Percentiles rank a stretch among this genome's conserved stretches.
Conservation (phyloP, 1,140 invertebrate genomes). For the Marisa cornuarietis region DNA sequence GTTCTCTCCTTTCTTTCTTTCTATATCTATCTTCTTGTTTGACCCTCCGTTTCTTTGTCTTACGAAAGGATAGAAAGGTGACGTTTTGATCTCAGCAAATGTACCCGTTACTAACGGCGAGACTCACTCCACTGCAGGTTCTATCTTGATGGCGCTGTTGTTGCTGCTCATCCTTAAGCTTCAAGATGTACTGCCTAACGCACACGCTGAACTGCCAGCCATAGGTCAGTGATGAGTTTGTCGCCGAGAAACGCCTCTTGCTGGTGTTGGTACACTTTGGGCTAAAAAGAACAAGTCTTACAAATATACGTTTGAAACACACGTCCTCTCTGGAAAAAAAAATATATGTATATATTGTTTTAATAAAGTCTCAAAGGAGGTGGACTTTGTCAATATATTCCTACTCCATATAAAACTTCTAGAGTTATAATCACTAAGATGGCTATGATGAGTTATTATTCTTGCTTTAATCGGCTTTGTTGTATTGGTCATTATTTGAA, state of each 20-base stretch:
- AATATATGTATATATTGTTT: too few species aligned
- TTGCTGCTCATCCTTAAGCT: constrained; percentile 44
- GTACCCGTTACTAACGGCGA: not conserved
- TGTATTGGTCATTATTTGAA: not conserved
- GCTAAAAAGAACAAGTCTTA: too few species aligned
- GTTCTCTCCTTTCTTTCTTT: too few species aligned
- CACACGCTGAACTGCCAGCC: constrained; percentile 43
- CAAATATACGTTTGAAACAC: too few species aligned
- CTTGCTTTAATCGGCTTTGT: not conserved
- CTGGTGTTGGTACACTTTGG: too few species aligned
- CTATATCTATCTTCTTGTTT: not conserved
- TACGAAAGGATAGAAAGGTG: not conserved
- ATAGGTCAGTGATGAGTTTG: constrained; percentile 42
- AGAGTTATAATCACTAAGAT: too few species aligned
- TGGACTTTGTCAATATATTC: too few species aligned
- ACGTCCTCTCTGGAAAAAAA: not conserved
- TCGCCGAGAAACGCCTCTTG: too few species aligned
- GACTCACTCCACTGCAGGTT: constrained; percentile 39
- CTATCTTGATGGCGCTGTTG: constrained; percentile 37
- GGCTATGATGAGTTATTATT: not conserved
- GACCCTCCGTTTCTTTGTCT: not conserved
- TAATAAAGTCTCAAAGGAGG: too few species aligned
- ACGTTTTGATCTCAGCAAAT: not conserved
- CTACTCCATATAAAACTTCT: too few species aligned
- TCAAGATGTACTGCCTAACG: constrained; percentile 44